Conservation (phyloP, 2,113 vertebrate species). For the Cacatua alba region DNA sequence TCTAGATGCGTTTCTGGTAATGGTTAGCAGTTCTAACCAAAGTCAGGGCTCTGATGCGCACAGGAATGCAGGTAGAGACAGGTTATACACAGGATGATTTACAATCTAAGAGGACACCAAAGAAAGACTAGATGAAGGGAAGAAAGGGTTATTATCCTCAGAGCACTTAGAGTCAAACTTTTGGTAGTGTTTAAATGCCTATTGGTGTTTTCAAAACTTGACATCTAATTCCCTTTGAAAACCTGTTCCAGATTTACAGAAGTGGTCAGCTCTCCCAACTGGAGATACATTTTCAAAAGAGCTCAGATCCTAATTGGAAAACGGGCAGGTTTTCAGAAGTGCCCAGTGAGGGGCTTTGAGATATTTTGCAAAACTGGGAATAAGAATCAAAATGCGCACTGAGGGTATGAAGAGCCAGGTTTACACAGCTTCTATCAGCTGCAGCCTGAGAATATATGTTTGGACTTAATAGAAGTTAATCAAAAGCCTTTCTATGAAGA, state of each 20-base stretch:
- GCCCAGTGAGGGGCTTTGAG: background rate
- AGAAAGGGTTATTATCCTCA: background rate
- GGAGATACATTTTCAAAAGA: background rate
- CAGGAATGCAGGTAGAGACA: background rate
- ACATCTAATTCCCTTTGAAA: slow-evolving; percentile 40
- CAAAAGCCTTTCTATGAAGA: background rate
- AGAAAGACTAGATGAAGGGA: background rate
- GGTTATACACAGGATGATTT: background rate
- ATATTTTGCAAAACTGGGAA: background rate
- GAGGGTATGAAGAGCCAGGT: background rate
- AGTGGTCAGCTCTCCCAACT: background rate
- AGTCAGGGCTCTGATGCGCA: background rate
- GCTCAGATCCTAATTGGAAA: background rate
- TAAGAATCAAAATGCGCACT: background rate
- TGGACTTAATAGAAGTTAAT: background rate
- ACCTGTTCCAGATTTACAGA: slow-evolving; percentile 16
- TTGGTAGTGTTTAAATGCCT: background rate
- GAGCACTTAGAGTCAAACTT: background rate
- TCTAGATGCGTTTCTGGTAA: background rate
- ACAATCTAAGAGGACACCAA: background rate
- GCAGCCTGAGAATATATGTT: background rate
- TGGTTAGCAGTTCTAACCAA: background rate
- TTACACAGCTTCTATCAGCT: background rate
- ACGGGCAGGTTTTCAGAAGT: background rate
- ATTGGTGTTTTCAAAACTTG: background rate